phyloP scores from a whole-genome alignment of 2,797 vertebrate species.

The Protosalanx chinensis region DNA sequence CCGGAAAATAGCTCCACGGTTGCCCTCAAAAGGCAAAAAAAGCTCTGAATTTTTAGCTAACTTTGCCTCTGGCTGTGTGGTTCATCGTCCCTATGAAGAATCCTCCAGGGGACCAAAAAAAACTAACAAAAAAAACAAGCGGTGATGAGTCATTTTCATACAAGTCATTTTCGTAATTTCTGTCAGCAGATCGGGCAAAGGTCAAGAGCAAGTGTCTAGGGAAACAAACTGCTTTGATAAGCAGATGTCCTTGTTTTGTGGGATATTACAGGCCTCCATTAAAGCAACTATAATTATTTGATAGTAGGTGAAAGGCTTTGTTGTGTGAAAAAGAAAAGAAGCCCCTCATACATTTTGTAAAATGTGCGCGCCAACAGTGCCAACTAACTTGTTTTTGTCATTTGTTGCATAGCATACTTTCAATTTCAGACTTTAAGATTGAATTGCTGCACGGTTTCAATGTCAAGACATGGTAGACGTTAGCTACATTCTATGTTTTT shows the following conservation, averaged over 20 bases:
- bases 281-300: neutral
- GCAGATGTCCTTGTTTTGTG: neutral
- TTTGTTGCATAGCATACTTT: conserved; percentile 12
- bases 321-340: conserved; percentile 10
- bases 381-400: conserved; percentile 50
- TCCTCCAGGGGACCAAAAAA: neutral
- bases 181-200: too few species aligned
- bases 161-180: too few species aligned
- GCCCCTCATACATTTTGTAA: conserved; percentile 10
- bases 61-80: neutral
- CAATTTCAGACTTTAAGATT: conserved; percentile 10
- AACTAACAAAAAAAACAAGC: neutral
- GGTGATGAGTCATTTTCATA: neutral
- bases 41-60: neutral
- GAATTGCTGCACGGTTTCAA: conserved; percentile 22
- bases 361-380: conserved; percentile 43
- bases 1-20: conserved; percentile 17
- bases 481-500: conserved; percentile 6
- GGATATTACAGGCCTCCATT: neutral
- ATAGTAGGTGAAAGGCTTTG: conserved; percentile 10
- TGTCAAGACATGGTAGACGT: conserved; percentile 12
- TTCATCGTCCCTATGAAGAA: neutral
- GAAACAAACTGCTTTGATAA: too few species aligned
- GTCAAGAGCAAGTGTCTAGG: too few species aligned
- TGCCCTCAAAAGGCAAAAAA: conserved; percentile 37